Percentiles rank a stretch among this genome's conserved stretches.
These are phyloP conservation scores for Sinosuthora webbiana DNA, from an alignment of 2,113 vertebrate species.

Conservation along the genomic window DNA sequence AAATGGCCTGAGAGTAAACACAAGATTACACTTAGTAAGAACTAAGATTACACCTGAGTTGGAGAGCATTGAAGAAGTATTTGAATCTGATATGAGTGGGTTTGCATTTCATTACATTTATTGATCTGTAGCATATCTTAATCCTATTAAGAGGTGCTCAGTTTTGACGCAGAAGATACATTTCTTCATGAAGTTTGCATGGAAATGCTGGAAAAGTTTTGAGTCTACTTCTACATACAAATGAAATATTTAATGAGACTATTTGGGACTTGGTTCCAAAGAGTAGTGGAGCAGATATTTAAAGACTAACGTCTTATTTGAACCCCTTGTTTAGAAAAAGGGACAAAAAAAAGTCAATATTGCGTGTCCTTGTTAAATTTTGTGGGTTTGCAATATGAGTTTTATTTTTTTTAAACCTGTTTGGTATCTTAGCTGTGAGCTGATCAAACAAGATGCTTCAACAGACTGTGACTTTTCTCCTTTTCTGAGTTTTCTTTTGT, in stretches of 20 bases:
- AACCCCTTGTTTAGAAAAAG: neutral
- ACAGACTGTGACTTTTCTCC: neutral
- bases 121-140: neutral
- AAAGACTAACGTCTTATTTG: neutral
- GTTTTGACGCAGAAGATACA: neutral
- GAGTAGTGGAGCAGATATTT: neutral
- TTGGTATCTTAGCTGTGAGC: neutral
- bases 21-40: neutral
- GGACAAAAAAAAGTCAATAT: neutral
- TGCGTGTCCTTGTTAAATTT: neutral
- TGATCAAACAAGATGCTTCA: neutral
- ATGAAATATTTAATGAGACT: neutral
- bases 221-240: neutral
- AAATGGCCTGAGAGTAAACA: neutral
- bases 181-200: neutral
- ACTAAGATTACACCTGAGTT: neutral
- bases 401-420: neutral
- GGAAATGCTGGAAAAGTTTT: neutral
- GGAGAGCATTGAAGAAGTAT: neutral
- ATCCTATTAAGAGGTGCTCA: neutral
- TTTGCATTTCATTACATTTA: neutral
- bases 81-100: neutral
- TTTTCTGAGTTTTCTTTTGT: neutral
- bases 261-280: neutral
- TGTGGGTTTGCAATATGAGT: neutral